Base-by-base conservation (phyloP, 2,888 invertebrate genomes). In the Hedychridium roseum region DNA sequence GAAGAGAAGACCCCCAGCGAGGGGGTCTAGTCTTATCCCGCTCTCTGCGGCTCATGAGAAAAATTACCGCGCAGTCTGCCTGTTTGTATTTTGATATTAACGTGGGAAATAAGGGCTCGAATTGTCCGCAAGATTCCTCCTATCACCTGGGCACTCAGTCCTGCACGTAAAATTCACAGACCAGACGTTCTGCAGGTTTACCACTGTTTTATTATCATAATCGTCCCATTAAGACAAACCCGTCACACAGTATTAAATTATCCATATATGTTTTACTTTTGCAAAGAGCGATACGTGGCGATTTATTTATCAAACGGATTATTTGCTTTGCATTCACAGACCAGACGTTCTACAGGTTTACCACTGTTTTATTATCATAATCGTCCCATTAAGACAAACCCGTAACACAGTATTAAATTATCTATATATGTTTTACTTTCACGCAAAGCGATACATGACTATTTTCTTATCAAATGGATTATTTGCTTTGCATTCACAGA, bases 61-160 rank as follows among this genome's bases (percentile, higher is more conserved):
- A 73, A 71, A 71, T 65, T 66, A 67, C 56, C 41, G 17, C 28
- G 21, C 44, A 49, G 27, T 38, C 40, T 46, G 45, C 50, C 56
- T 54, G 53, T 50, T 45, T 64, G 50, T 52, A 49, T 57, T 51
- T 56, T 66, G 67, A 75, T 75, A 75, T 76, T 75, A 76, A 78
- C 78, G 78, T 78, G 77, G 78, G 78, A 78, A 78, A 76, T 71
- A 60, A 56, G 57, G 32, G 43, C 48, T 47, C 56, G 53, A 53
- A 53, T 57, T 54, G 38, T 38, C 26, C 23, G 55, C 43, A 42
- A 42, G 34, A 28, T 27, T 30, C 36, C 16, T 26, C 26, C 12
- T 11, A 6, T 36, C 36, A 9, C n/a, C 23, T 9, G n/a, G n/a
- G n/a, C n/a, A n/a, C n/a, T n/a, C 32, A 34, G 18, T 14, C 35